Conservation (phyloP, 2,113 vertebrate species). For the Bombycilla garrulus region DNA sequence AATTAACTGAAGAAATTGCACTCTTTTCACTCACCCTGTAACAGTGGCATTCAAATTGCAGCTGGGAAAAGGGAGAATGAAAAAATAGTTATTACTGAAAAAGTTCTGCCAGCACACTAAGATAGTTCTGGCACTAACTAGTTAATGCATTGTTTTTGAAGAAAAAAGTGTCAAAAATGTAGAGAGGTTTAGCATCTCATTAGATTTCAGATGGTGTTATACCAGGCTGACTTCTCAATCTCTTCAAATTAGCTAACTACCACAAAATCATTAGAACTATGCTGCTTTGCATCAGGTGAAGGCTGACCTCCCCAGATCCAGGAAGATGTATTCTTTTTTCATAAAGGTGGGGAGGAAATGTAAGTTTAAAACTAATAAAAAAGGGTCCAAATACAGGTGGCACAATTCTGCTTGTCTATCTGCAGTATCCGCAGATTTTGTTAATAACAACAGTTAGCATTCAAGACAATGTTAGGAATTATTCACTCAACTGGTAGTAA, state of each 20-base stretch:
- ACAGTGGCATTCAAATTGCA: not conserved
- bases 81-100: not conserved
- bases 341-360: rapidly evolving
- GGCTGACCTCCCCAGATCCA: not conserved
- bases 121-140: not conserved
- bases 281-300: not conserved
- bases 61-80: not conserved
- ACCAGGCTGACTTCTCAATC: not conserved
- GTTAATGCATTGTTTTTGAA: not conserved
- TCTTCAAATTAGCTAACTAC: not conserved
- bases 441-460: not conserved
- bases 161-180: not conserved
- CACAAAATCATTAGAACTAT: not conserved
- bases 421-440: not conserved
- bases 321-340: not conserved
- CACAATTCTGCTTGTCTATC: not conserved
- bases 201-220: not conserved
- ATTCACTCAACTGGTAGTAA: not conserved
- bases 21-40: not conserved
- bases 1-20: not conserved
- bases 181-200: not conserved
- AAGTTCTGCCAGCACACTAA: not conserved
- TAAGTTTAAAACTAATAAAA: not conserved
- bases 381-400: not conserved
- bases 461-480: not conserved